phyloP scores from a whole-genome alignment of 2,797 vertebrate species.

The Scyliorhinus canicula region DNA sequence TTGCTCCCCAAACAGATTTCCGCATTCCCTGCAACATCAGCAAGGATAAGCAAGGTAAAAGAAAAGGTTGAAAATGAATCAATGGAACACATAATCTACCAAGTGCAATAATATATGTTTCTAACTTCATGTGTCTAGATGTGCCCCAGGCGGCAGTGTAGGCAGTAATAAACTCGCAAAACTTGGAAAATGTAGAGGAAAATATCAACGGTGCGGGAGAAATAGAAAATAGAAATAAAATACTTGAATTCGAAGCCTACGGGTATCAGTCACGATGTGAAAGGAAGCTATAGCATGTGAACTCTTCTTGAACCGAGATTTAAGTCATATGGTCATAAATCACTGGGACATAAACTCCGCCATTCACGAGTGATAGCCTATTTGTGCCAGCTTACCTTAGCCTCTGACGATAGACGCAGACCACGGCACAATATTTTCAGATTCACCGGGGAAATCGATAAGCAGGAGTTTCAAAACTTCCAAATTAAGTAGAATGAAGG shows the following conservation, averaged over 20 bases:
- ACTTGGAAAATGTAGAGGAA: background rate
- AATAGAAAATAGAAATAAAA: slow-evolving; percentile 47
- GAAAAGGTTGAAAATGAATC: background rate
- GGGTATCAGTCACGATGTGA: slow-evolving; percentile 75
- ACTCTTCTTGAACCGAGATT: slow-evolving; percentile 99
- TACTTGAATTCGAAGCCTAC: slow-evolving; percentile 66
- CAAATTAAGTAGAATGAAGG: slow-evolving; percentile 35
- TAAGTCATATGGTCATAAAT: slow-evolving; percentile 99
- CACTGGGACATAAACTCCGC: slow-evolving; percentile 92
- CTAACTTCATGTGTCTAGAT: background rate
- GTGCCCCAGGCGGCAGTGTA: background rate
- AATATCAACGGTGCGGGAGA: background rate
- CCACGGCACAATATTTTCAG: slow-evolving; percentile 64
- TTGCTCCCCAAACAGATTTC: background rate
- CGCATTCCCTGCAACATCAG: background rate
- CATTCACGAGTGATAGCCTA: slow-evolving; percentile 87
- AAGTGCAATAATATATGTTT: background rate
- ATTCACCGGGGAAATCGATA: slow-evolving; percentile 38
- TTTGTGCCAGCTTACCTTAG: slow-evolving; percentile 96
- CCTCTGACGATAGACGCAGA: slow-evolving; percentile 87
- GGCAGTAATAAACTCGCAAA: background rate
- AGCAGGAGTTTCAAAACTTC: slow-evolving; percentile 37
- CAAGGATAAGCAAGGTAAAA: background rate
- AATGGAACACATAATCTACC: background rate
- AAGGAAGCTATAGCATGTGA: slow-evolving; percentile 83